Conservation (phyloP, 1,140 invertebrate genomes). For the Bombyx mori region DNA sequence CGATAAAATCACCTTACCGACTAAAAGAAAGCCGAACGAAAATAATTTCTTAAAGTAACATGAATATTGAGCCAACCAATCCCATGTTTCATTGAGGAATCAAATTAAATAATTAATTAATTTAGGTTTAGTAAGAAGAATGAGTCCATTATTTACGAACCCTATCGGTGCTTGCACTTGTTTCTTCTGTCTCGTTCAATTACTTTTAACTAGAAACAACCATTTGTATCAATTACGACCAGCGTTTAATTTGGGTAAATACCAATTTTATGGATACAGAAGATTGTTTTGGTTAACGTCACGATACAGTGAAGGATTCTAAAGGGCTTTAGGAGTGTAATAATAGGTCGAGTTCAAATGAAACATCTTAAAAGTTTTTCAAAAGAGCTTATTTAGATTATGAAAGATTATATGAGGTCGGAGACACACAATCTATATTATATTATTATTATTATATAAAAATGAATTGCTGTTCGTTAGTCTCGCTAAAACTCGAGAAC, state of each 20-base stretch:
- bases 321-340: constrained; percentile 45
- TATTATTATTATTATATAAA: no score
- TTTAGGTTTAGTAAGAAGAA: constrained; percentile 4
- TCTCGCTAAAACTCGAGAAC: no score
- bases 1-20: no score
- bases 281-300: constrained; percentile 36
- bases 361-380: constrained; percentile 26
- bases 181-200: constrained; percentile 40
- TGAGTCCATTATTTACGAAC: constrained; percentile 4
- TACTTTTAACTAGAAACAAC: constrained; percentile 60
- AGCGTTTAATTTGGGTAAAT: constrained; percentile 62
- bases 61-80: no score
- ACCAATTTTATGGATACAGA: constrained; percentile 56
- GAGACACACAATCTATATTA: no score
- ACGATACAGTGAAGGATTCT: constrained; percentile 25
- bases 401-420: constrained; percentile 3
- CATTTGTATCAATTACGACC: constrained; percentile 63
- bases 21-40: no score
- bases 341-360: constrained; percentile 38
- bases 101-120: constrained; percentile 2
- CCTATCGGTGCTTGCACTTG: constrained; percentile 23
- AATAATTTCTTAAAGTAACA: constrained; percentile 3
- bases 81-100: no score
- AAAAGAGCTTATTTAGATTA: constrained; percentile 44
- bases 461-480: no score